Evolutionary conservation across 2,888 invertebrate species (phyloP), one percentile per base, ranked within the genome.

Genomic region (Bugulina stolonifera): DNA sequence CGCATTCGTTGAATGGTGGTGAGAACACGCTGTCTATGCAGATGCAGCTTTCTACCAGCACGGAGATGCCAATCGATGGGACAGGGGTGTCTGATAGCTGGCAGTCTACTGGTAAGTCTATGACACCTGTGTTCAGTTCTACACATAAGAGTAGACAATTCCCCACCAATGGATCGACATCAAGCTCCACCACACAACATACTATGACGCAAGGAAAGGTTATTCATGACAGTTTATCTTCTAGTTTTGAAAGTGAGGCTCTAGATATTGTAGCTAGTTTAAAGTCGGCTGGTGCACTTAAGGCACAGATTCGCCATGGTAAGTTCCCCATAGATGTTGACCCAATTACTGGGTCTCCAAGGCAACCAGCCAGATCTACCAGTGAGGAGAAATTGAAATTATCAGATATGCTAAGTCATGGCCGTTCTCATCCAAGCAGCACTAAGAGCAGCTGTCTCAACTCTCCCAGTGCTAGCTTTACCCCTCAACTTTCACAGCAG

Each of bases 211-310:
- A 43, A 10, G 43, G 43, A 10, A 43, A 43, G 18, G 43, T 5
- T 43, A 43, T 43, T 43, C 43, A 64, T 64, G 64, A 64, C 25
- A 64, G 64, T 32, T 32, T 64, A 14, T 64, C 64, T 64, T 64
- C 64, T 64, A 64, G 64, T 64, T 64, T 64, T 64, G 64, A 64
- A n/a, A 64, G 64, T 64, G 64, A 64, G 32, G 64, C 64, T 32
- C 32, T 64, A 27, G 64, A 64, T 27, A 64, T 64, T 25, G 25
- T 64, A 14, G 64, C 64, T n/a, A 64, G 64, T 27, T 27, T 64
- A 10, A 64, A 64, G n/a, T 64, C 64, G 5, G 64, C 64, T 27
- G 27, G 27, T 64, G 64, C 64, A 5, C 34, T 64, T 32, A 64
- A 64, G 27, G 64, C 64, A 25, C 64, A 64, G 10, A 5, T 32